These are phyloP conservation scores for Thecophora atra DNA, from an alignment of 2,888 invertebrate species.

Conservation along the genomic window DNA sequence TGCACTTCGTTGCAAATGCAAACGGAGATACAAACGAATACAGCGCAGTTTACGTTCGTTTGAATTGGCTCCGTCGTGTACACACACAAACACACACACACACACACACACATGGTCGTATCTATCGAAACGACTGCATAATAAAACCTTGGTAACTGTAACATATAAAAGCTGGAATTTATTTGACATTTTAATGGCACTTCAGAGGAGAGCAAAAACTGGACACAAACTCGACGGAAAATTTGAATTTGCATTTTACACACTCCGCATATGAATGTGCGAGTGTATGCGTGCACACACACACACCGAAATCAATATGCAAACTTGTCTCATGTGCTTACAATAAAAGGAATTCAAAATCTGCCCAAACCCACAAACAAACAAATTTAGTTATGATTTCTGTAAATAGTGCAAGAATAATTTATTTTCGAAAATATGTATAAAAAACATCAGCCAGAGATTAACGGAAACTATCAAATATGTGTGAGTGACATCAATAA, in stretches of 20 bases:
- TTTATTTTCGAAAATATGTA: too few relatives aligned
- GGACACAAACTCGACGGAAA: background rate
- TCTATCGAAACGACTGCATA: background rate
- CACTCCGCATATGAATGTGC: too few relatives aligned
- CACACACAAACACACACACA: background rate
- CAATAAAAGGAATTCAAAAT: too few relatives aligned
- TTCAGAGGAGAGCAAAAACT: constrained; percentile 10
- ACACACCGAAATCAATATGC: background rate
- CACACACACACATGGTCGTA: background rate
- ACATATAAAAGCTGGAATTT: constrained; percentile 20
- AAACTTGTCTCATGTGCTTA: background rate
- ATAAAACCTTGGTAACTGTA: background rate
- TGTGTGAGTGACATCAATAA: too few relatives aligned
- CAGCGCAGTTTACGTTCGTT: background rate
- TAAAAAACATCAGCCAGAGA: too few relatives aligned
- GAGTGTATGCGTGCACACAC: background rate
- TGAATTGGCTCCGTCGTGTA: background rate
- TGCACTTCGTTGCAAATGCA: background rate
- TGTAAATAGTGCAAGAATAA: too few relatives aligned
- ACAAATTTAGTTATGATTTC: too few relatives aligned
- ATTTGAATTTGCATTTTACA: too few relatives aligned
- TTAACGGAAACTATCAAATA: too few relatives aligned
- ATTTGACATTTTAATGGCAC: constrained; percentile 32
- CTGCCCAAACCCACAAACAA: too few relatives aligned
- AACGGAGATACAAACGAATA: background rate